Evolutionary conservation across 2,888 invertebrate species (phyloP), one percentile per base, ranked within the genome.

Genomic region (Nephrotoma flavescens): DNA sequence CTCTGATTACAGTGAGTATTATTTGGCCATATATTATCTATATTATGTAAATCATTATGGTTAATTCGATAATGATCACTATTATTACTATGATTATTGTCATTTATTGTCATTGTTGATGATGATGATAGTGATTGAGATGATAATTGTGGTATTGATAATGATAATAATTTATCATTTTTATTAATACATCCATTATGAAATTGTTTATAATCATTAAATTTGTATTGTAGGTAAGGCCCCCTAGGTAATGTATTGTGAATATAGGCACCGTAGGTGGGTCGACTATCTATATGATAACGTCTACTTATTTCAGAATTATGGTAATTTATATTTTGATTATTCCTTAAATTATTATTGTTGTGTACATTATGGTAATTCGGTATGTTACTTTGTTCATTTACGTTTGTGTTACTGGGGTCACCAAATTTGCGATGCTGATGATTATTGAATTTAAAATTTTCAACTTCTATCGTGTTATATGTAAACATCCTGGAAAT

Each of bases 181-280:
- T 44, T 85, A 44, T 85, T 19, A 85, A 44, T 85, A 84, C 84
- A 42, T 84, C 42, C 42, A 84, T 84, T 85, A 85, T 85, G 42
- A 85, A 44, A 45, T 85, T 42, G 42, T 45, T 44, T 42, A n/a
- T 88, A 87, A 87, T 88, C 88, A 88, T 88, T 88, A 88, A 88
- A 87, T 88, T 89, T 89, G 88, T 88, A 89, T 88, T 88, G 89
- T 88, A 89, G 87, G 88, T 89, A 89, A 88, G 89, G 89, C 88
- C 89, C 89, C 88, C 89, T 88, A 87, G 88, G 89, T 87, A 88
- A 88, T 87, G 88, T 87, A 87, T 87, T 88, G 87, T 87, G 87
- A 87, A 87, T 87, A 88, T 88, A 89, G 88, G 89, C 88, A 89
- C 88, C 88, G 86, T 88, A 89, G 88, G 89, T 88, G 88, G 88